Conservation (phyloP, 2,888 invertebrate genomes). For the Drosophila borborema region DNA sequence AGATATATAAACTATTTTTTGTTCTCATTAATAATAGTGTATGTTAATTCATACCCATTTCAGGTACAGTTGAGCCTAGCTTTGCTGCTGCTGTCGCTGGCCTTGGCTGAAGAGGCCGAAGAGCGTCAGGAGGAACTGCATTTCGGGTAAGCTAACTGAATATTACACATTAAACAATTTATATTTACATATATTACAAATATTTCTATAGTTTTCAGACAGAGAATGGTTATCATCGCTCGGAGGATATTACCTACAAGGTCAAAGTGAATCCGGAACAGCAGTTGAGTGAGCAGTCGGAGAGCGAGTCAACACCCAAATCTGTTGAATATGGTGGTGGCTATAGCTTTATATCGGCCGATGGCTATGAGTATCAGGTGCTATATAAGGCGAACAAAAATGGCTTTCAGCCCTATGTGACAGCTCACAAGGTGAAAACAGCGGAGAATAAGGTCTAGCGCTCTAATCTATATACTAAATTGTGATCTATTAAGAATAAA, state of each 20-base stretch:
- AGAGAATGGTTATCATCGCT: slow-evolving; percentile 82
- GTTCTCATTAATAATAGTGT: neutral
- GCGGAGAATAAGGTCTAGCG: slow-evolving; percentile 28
- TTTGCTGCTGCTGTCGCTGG: slow-evolving; percentile 31
- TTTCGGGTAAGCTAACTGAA: slow-evolving; percentile 68
- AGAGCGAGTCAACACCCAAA: slow-evolving; percentile 37
- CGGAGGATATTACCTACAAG: slow-evolving; percentile 77
- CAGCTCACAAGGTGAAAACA: slow-evolving; percentile 78
- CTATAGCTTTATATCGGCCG: slow-evolving; percentile 86
- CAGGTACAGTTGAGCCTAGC: slow-evolving; percentile 45
- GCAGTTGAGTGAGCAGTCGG: slow-evolving; percentile 29
- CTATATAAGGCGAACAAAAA: slow-evolving; percentile 87
- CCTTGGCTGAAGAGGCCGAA: slow-evolving; percentile 30
- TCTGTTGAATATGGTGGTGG: slow-evolving; percentile 81
- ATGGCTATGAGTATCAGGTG: slow-evolving; percentile 86
- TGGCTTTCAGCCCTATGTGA: slow-evolving; percentile 86
- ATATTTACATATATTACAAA: neutral
- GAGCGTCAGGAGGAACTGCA: slow-evolving; percentile 60
- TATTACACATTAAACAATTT: neutral
- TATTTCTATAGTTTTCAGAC: slow-evolving; percentile 76
- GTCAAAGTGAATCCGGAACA: slow-evolving; percentile 34
- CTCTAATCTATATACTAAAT: slow-evolving; percentile 2
- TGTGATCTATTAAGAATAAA: slow-evolving; percentile 41
- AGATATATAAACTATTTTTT: neutral
- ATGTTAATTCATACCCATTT: neutral